Conservation (phyloP, 1,140 invertebrate species). For the Aphis craccivora region DNA sequence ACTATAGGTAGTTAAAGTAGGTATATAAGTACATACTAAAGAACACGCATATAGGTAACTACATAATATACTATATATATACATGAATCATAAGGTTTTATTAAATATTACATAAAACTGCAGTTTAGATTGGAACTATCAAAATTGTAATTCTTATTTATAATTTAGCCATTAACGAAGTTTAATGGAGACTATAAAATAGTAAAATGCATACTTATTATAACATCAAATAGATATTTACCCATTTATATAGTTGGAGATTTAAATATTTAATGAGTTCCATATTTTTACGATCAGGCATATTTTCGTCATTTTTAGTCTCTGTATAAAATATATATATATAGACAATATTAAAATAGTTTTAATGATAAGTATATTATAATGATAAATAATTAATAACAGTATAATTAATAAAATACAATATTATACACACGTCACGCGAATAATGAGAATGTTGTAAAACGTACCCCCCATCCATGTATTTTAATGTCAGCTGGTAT, state of each 20-base stretch:
- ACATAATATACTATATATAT: neutral
- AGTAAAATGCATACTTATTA: neutral
- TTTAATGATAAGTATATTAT: neutral
- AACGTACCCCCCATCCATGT: neutral
- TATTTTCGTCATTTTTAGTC: neutral
- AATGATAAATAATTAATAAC: neutral
- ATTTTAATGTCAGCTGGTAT: neutral
- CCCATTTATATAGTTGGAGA: neutral
- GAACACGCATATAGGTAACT: too few species aligned
- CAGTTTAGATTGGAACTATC: neutral
- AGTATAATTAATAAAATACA: conserved; percentile 8
- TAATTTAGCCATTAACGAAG: neutral
- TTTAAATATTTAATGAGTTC: neutral
- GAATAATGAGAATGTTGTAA: neutral
- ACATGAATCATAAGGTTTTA: neutral
- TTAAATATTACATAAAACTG: neutral
- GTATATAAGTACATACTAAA: too few species aligned
- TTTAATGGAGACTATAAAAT: neutral
- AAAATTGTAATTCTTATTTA: neutral
- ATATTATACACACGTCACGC: neutral
- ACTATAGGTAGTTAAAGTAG: too few species aligned
- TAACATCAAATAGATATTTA: neutral
- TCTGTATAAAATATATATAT: neutral
- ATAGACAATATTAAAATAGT: neutral
- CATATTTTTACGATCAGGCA: neutral